Evolutionary conservation across 2,888 invertebrate species (phyloP).

Genomic region (Orthosia cruda): DNA sequence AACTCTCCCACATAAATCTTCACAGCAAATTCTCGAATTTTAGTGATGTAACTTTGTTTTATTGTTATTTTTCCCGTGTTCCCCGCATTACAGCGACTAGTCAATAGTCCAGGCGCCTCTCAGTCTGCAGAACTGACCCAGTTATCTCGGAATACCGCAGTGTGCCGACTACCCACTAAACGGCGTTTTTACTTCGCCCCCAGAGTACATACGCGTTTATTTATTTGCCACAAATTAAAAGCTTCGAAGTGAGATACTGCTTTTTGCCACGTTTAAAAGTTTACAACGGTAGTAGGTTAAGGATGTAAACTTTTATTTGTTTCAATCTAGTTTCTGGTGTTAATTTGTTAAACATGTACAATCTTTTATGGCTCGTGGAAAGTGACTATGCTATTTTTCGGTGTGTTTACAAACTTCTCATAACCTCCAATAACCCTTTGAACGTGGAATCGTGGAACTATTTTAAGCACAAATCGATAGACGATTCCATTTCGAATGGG

Average conservation of each 20-base stretch:
- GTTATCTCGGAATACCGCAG: slow-evolving; percentile 79
- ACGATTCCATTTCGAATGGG: slow-evolving; percentile 4
- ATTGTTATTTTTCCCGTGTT: slow-evolving; percentile 55
- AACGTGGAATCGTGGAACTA: slow-evolving; percentile 32
- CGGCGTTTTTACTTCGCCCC: slow-evolving; percentile 59
- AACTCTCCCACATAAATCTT: neutral
- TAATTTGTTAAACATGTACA: slow-evolving; percentile 13
- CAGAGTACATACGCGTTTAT: slow-evolving; percentile 62
- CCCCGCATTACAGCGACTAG: slow-evolving; percentile 66
- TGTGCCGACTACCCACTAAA: slow-evolving; percentile 70
- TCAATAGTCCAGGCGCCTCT: slow-evolving; percentile 75
- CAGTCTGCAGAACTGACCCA: slow-evolving; percentile 84
- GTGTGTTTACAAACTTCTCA: neutral
- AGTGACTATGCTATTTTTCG: neutral
- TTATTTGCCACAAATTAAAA: slow-evolving; percentile 71
- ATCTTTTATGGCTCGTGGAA: slow-evolving; percentile 33
- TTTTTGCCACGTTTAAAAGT: slow-evolving; percentile 33
- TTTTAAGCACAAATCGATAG: slow-evolving; percentile 62
- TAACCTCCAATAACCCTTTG: neutral
- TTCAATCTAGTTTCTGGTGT: slow-evolving; percentile 38
- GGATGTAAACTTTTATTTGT: slow-evolving; percentile 55
- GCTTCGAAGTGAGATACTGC: slow-evolving; percentile 60
- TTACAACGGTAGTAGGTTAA: slow-evolving; percentile 33
- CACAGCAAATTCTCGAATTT: slow-evolving; percentile 1
- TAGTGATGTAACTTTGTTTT: slow-evolving; percentile 31